phyloP scores from a whole-genome alignment of 2,797 vertebrate species.

The Synaphobranchus kaupii region DNA sequence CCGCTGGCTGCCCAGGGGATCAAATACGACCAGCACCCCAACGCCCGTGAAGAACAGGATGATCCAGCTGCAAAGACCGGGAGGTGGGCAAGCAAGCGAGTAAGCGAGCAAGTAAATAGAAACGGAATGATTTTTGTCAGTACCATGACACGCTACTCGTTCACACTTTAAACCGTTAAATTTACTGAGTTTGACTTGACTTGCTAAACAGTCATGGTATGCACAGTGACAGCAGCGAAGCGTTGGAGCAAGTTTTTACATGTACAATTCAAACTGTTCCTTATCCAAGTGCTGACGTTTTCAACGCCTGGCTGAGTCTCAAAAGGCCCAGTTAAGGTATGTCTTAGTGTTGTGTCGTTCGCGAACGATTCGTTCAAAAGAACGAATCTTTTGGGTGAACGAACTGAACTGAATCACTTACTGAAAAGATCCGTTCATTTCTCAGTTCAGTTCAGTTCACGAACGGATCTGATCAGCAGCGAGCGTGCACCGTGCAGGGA shows the following conservation, averaged over 20 bases:
- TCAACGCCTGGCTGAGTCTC: neutral
- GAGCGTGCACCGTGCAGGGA: too few species aligned
- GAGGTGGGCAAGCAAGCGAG: neutral
- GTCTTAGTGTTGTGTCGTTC: too few species aligned
- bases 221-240: neutral
- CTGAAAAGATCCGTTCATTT: too few species aligned
- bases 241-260: neutral
- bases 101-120: neutral
- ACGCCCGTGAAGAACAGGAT: constrained; percentile 83
- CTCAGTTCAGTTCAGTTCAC: too few species aligned
- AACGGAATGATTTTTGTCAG: neutral
- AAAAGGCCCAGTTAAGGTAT: constrained; percentile 1
- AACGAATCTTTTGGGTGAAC: too few species aligned
- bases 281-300: neutral
- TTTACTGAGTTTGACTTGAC: neutral
- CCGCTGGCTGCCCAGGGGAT: constrained; percentile 83
- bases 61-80: constrained; percentile 80
- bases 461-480: too few species aligned
- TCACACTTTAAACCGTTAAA: neutral
- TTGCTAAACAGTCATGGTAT: neutral
- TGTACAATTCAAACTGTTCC: neutral
- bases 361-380: too few species aligned
- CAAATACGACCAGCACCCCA: constrained; percentile 87
- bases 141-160: neutral
- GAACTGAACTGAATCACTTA: too few species aligned